A percentile compares a stretch with the other conserved stretches of the same genome.
phyloP scores from a whole-genome alignment of 1,140 invertebrate genomes.

The Calliphora vicina region DNA sequence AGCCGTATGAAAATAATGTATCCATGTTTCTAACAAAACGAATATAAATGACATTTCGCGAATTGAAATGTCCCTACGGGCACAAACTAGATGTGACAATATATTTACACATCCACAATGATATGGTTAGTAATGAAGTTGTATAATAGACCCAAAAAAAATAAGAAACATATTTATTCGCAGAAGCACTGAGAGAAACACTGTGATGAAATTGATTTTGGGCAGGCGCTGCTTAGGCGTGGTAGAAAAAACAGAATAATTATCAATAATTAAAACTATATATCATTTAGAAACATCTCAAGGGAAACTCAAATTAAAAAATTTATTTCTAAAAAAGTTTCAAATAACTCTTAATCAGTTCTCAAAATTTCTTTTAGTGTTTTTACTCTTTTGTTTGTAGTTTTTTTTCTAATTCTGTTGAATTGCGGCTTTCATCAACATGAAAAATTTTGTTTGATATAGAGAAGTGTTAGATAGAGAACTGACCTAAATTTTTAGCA shows the following conservation, averaged over 20 bases:
- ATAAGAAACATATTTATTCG: not conserved
- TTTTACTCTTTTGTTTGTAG: not conserved
- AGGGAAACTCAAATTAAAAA: no score
- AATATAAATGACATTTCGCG: conserved; percentile 10
- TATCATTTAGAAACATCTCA: no score
- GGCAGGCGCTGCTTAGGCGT: no score
- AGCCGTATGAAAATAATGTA: not conserved
- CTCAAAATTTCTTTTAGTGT: not conserved
- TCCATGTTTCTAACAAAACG: not conserved
- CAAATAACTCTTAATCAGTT: no score
- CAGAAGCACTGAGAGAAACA: not conserved
- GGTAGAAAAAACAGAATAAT: no score
- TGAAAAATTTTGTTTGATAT: not conserved
- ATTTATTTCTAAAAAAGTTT: no score
- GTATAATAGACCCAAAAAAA: not conserved
- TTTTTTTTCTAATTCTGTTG: not conserved
- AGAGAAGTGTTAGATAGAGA: conserved; percentile 16
- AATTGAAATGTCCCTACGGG: not conserved
- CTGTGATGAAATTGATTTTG: no score
- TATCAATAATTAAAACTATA: no score
- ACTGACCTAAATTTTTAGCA: not conserved
- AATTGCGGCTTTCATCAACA: conserved; percentile 9
- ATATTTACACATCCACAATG: conserved; percentile 13
- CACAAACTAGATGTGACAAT: not conserved
- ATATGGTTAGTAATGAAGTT: conserved; percentile 6